Evolutionary conservation across 2,113 vertebrate species (phyloP).

Genomic region (Rhabdomys dilectus): DNA sequence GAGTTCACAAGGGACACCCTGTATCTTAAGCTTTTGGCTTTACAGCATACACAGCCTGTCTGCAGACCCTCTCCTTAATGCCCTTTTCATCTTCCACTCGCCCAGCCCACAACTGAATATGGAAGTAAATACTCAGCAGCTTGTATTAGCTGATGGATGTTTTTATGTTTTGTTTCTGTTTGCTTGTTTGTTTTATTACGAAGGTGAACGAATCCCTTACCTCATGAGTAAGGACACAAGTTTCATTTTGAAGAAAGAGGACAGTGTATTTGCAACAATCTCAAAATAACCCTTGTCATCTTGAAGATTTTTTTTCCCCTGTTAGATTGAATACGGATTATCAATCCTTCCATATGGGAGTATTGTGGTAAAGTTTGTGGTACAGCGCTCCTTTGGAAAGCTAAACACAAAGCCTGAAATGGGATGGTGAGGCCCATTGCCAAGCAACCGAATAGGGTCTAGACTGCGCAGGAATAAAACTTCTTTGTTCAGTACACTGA

Average conservation of each 20-base stretch:
- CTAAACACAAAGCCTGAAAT: constrained; percentile 32
- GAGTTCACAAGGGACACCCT: neutral
- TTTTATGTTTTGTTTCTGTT: neutral
- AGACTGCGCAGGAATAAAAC: neutral
- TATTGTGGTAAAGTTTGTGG: constrained; percentile 35
- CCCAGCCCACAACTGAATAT: neutral
- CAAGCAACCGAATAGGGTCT: constrained; percentile 67
- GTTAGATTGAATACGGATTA: constrained; percentile 47
- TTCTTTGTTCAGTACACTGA: constrained; percentile 60
- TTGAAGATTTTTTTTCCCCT: constrained; percentile 44
- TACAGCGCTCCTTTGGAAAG: constrained; percentile 36
- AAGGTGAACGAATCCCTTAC: neutral
- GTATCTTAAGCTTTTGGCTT: neutral
- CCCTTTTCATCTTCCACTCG: constrained; percentile 1
- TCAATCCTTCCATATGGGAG: neutral
- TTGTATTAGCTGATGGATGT: neutral
- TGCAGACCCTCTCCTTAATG: neutral
- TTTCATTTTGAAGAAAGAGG: constrained; percentile 40
- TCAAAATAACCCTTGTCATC: constrained; percentile 49
- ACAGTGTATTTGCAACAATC: neutral
- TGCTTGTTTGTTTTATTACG: neutral
- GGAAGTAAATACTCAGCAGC: neutral
- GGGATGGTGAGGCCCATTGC: constrained; percentile 23
- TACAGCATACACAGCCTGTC: neutral
- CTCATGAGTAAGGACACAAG: neutral